Percentiles rank a stretch among this genome's conserved stretches.
Evolutionary conservation across 2,797 vertebrate species (phyloP).

Genomic region (Artibeus lituratus): DNA sequence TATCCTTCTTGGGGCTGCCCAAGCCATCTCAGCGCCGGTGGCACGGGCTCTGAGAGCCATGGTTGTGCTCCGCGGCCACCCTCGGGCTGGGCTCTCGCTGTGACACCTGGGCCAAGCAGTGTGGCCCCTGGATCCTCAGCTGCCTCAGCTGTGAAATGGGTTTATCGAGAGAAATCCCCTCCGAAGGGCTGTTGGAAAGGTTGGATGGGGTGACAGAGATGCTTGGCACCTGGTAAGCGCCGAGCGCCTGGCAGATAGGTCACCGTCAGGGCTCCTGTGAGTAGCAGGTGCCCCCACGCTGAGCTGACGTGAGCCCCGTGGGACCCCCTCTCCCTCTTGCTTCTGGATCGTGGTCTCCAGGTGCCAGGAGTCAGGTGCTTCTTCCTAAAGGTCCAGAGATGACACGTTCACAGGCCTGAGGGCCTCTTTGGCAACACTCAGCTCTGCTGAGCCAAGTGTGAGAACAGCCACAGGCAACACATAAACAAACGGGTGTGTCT

Average conservation of each 20-base stretch:
- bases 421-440: neutral
- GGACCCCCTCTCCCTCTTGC: neutral
- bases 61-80: neutral
- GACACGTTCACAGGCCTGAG: neutral
- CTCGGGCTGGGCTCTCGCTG: fast-evolving
- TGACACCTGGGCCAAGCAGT: neutral
- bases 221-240: neutral
- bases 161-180: neutral
- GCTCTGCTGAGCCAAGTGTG: neutral
- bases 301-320: neutral
- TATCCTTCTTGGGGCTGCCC: conserved; percentile 87
- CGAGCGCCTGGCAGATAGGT: neutral
- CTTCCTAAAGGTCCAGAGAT: neutral
- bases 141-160: neutral
- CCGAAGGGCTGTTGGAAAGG: neutral
- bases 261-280: no score
- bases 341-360: neutral
- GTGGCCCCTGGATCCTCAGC: neutral
- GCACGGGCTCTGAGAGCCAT: neutral
- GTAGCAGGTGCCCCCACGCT: neutral
- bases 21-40: fast-evolving
- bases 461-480: neutral
- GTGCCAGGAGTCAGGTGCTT: neutral
- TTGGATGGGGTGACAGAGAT: neutral
- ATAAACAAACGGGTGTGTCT: neutral